Evolutionary conservation across 2,888 invertebrate species (phyloP).

Genomic region (Nomada flava): DNA sequence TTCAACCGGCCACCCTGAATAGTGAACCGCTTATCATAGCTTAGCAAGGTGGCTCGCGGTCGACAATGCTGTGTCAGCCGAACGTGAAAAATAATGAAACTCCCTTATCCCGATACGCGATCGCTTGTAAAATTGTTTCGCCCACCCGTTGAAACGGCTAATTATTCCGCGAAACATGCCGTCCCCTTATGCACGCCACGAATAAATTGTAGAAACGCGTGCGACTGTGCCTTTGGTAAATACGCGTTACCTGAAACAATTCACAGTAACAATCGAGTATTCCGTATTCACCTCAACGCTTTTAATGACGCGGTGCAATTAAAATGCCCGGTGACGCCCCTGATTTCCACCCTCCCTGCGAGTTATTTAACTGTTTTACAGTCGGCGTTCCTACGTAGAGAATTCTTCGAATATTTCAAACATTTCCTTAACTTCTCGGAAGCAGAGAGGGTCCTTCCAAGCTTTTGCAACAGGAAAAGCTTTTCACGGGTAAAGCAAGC

Average conservation of each 20-base stretch:
- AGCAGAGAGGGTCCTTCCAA: neutral
- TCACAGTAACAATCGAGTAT: neutral
- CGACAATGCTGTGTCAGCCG: slow-evolving; percentile 27
- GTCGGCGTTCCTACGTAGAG: neutral
- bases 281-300: neutral
- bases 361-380: slow-evolving; percentile 26
- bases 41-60: slow-evolving; percentile 35
- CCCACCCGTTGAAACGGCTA: slow-evolving; percentile 18
- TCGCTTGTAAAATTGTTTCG: slow-evolving; percentile 38
- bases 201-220: neutral
- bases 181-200: neutral
- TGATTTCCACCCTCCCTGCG: slow-evolving; percentile 11
- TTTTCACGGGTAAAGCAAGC: slow-evolving; percentile 13
- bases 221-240: neutral
- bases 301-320: slow-evolving; percentile 11
- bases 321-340: slow-evolving; percentile 14
- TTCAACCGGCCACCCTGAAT: slow-evolving; percentile 19
- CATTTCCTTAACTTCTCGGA: slow-evolving; percentile 26
- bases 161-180: slow-evolving; percentile 10
- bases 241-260: neutral
- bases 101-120: slow-evolving; percentile 41
- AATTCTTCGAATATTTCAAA: slow-evolving; percentile 37
- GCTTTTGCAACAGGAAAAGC: slow-evolving; percentile 4
- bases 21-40: slow-evolving; percentile 38
- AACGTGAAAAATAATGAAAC: slow-evolving; percentile 58